A percentile compares a stretch with the other conserved stretches of the same genome.
These are phyloP conservation scores for Tuberolachnus salignus DNA, from an alignment of 2,888 invertebrate species.

Conservation along the genomic window DNA sequence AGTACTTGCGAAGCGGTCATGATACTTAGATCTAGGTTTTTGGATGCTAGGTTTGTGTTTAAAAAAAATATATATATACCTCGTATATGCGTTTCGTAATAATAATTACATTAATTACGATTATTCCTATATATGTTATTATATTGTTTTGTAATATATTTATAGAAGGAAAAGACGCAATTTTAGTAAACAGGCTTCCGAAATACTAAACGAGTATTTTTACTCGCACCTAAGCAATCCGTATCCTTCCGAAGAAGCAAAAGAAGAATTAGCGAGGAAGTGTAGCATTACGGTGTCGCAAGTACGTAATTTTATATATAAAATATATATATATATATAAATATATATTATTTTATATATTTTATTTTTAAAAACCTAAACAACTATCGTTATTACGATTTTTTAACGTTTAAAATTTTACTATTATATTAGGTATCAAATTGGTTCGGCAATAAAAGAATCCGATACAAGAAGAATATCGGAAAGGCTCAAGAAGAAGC, in stretches of 20 bases:
- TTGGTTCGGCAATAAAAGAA: slow-evolving; percentile 99
- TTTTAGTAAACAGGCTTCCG: slow-evolving; percentile 99
- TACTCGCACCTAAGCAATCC: slow-evolving; percentile 99
- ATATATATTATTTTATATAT: not conserved
- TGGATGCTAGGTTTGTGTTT: slow-evolving; percentile 70
- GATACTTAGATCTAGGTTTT: slow-evolving; percentile 88
- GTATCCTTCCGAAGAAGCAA: slow-evolving; percentile 99
- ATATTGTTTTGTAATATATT: slow-evolving; percentile 35
- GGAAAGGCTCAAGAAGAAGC: slow-evolving; percentile 99
- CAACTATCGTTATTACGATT: too few species aligned
- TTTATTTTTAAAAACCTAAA: too few species aligned
- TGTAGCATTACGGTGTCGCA: slow-evolving; percentile 98
- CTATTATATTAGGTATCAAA: slow-evolving; percentile 81
- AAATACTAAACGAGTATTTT: slow-evolving; percentile 99
- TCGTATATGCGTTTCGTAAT: slow-evolving; percentile 16
- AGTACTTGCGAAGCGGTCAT: slow-evolving; percentile 99
- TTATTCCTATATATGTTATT: not conserved
- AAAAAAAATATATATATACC: not conserved
- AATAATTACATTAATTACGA: not conserved
- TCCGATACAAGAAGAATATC: slow-evolving; percentile 99
- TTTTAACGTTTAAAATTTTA: too few species aligned
- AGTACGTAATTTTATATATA: slow-evolving; percentile 67
- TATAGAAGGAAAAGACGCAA: slow-evolving; percentile 81
- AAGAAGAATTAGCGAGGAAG: slow-evolving; percentile 98
- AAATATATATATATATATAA: not conserved